Evolutionary conservation across 1,140 invertebrate species (phyloP).

Genomic region (Drosophila nigrodunni): DNA sequence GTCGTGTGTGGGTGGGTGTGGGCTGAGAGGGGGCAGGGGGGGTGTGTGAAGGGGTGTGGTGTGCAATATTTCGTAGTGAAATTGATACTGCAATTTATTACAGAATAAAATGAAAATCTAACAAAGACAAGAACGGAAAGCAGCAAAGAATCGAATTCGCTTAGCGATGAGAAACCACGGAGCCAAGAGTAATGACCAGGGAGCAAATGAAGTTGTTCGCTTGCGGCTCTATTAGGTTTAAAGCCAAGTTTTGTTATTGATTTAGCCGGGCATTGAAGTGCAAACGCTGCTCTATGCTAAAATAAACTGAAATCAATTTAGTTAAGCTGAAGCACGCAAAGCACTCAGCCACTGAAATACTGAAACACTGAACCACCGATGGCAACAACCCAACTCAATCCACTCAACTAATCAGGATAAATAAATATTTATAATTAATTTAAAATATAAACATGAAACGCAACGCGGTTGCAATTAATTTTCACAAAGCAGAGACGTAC

Average conservation of each 20-base stretch:
- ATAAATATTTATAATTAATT: slow-evolving; percentile 84
- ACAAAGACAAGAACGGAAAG: slow-evolving; percentile 4
- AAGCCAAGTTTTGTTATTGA: slow-evolving; percentile 72
- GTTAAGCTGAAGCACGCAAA: slow-evolving; percentile 51
- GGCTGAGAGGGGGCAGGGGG: neutral
- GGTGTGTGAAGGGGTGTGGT: slow-evolving; percentile 26
- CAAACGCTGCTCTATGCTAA: slow-evolving; percentile 60
- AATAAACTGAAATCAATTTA: slow-evolving; percentile 81
- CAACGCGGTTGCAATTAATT: slow-evolving; percentile 72
- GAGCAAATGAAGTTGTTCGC: slow-evolving; percentile 51
- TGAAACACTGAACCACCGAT: neutral
- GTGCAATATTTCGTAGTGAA: slow-evolving; percentile 71
- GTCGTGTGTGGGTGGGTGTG: slow-evolving; percentile 5
- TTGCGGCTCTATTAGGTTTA: slow-evolving; percentile 55
- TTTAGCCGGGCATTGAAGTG: slow-evolving; percentile 20
- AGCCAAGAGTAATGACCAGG: slow-evolving; percentile 56
- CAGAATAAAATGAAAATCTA: slow-evolving; percentile 29
- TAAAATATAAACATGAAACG: slow-evolving; percentile 76
- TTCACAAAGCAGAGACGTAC: slow-evolving; percentile 35
- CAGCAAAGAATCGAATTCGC: slow-evolving; percentile 52
- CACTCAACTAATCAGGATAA: slow-evolving; percentile 76
- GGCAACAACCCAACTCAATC: slow-evolving; percentile 2
- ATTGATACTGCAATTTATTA: slow-evolving; percentile 81
- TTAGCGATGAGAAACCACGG: slow-evolving; percentile 32
- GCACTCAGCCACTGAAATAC: too few species aligned